A percentile compares a stretch with the other conserved stretches of the same genome.
phyloP scores from a whole-genome alignment of 2,113 vertebrate genomes.

The Trichomycterus rosablanca region DNA sequence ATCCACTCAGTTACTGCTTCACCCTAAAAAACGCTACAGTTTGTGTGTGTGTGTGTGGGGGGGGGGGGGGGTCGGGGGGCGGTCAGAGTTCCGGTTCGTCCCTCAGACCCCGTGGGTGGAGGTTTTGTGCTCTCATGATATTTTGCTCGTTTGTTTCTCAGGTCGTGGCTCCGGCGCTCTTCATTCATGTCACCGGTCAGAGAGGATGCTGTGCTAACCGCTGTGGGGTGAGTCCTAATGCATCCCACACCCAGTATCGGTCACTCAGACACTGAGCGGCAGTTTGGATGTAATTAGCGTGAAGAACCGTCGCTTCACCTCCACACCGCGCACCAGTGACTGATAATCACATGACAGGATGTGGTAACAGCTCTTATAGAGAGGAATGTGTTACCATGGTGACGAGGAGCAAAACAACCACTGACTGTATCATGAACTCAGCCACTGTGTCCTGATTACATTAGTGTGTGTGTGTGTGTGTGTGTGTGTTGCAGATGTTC shows the following conservation, averaged over 20 bases:
- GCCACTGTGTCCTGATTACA: not conserved
- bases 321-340: no score
- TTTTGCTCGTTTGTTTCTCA: constrained; percentile 44
- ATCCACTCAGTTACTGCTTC: no score
- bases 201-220: constrained; percentile 71
- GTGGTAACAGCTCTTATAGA: no score
- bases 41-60: no score
- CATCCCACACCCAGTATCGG: not conserved
- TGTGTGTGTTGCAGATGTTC: constrained; percentile 67
- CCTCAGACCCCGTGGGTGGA: no score
- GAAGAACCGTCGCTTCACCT: not conserved
- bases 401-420: no score
- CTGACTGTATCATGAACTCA: no score
- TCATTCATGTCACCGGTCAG: constrained; percentile 70
- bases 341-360: no score
- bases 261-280: not conserved
- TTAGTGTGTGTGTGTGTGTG: not conserved
- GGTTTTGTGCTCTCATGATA: no score
- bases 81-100: no score
- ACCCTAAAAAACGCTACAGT: no score
- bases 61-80: no score
- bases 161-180: constrained; percentile 70
- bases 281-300: not conserved
- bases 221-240: constrained; percentile 69
- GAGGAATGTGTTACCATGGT: not conserved